Percentiles rank a stretch among this genome's conserved stretches.
phyloP scores from a whole-genome alignment of 2,797 vertebrate species.

The Darevskia mixta region DNA sequence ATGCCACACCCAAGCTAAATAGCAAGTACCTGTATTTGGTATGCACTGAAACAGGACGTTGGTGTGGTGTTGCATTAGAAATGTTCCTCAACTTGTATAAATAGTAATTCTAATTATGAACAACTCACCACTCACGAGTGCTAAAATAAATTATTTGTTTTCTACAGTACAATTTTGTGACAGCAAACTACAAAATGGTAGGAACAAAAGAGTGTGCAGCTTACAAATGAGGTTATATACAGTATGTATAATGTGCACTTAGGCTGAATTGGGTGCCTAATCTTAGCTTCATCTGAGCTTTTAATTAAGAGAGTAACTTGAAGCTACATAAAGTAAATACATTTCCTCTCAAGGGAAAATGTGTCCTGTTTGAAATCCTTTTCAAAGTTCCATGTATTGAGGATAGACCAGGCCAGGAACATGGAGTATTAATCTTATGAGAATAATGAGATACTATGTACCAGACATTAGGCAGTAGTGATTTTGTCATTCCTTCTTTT shows the following conservation, averaged over 20 bases:
- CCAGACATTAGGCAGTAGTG: not conserved
- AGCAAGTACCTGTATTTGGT: not conserved
- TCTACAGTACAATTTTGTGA: conserved; percentile 11
- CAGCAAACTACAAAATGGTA: conserved; percentile 29
- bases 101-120: conserved; percentile 25
- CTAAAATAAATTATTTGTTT: conserved; percentile 19
- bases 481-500: not conserved
- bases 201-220: not conserved
- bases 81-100: conserved; percentile 24
- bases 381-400: not conserved
- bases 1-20: not conserved
- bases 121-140: conserved; percentile 4
- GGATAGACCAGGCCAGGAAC: not conserved
- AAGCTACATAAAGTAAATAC: not conserved
- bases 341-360: not conserved
- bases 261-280: not conserved
- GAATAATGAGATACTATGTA: conserved; percentile 5
- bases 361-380: not conserved
- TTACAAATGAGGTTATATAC: conserved; percentile 3
- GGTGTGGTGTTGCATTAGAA: conserved; percentile 20
- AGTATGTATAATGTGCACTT: conserved; percentile 11
- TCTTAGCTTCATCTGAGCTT: conserved; percentile 22
- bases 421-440: not conserved
- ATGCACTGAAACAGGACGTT: conserved; percentile 17
- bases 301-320: not conserved